phyloP scores from a whole-genome alignment of 2,797 vertebrate species.

The Helicolenus hilgendorfi region DNA sequence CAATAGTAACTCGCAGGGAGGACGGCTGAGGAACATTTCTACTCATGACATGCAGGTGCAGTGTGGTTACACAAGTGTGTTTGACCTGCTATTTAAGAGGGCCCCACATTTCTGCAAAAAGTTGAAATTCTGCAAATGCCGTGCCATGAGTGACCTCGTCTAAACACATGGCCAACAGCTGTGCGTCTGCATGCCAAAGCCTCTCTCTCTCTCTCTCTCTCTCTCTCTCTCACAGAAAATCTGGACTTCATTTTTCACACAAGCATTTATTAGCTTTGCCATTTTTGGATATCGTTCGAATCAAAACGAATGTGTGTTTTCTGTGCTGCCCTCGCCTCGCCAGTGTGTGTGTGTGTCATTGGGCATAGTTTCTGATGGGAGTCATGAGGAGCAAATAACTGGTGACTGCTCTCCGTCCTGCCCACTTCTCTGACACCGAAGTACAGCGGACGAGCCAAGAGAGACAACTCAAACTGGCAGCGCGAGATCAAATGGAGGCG shows the following conservation, averaged over 20 bases:
- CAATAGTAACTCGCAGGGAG: conserved; percentile 25
- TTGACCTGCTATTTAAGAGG: conserved; percentile 32
- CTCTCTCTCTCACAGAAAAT: conserved; percentile 20
- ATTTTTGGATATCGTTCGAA: conserved; percentile 79
- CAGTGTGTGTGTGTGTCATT: conserved; percentile 31
- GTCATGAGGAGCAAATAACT: conserved; percentile 76
- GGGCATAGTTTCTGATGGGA: conserved; percentile 78
- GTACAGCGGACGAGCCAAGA: conserved; percentile 22
- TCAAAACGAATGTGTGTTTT: conserved; percentile 37
- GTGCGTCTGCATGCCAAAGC: conserved; percentile 59
- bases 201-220: conserved; percentile 21
- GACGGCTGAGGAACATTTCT: conserved; percentile 14
- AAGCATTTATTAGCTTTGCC: conserved; percentile 70
- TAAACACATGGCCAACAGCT: conserved; percentile 76
- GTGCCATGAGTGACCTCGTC: conserved; percentile 31
- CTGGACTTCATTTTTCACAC: conserved; percentile 69
- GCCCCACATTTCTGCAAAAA: conserved; percentile 21
- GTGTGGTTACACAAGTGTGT: conserved; percentile 20
- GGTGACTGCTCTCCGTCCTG: conserved; percentile 49
- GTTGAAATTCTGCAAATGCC: conserved; percentile 29
- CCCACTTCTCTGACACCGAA: conserved; percentile 43
- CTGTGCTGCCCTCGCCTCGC: neutral
- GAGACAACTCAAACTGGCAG: conserved; percentile 24
- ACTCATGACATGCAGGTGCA: conserved; percentile 49
- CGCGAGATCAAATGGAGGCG: conserved; percentile 10